Conservation (phyloP, 2,797 vertebrate species). For the Tapera naevia region DNA sequence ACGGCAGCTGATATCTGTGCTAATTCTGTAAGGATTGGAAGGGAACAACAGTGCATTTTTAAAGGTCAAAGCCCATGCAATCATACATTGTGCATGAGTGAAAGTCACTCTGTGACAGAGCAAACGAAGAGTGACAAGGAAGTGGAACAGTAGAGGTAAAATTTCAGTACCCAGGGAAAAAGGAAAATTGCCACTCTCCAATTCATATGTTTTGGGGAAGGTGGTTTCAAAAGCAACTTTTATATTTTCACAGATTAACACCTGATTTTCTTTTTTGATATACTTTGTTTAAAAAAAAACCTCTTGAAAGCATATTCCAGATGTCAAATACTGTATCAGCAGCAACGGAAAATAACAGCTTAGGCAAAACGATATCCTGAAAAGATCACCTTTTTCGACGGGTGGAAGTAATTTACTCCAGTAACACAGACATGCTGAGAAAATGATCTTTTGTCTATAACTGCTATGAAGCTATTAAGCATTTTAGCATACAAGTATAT, state of each 20-base stretch:
- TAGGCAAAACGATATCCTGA: conserved; percentile 4
- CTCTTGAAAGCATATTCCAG: conserved; percentile 9
- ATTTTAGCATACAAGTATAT: conserved; percentile 31
- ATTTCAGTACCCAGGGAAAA: background rate
- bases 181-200: background rate
- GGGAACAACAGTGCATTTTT: background rate
- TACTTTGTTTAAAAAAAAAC: conserved; percentile 30
- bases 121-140: conserved; percentile 41
- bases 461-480: conserved; percentile 57
- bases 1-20: background rate
- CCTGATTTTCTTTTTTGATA: background rate
- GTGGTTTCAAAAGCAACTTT: conserved; percentile 1
- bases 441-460: conserved; percentile 68
- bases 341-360: conserved; percentile 34
- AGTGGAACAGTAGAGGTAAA: background rate
- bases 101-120: conserved; percentile 44
- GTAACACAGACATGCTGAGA: conserved; percentile 57
- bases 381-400: conserved; percentile 46
- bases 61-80: conserved; percentile 68
- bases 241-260: background rate
- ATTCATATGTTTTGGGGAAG: background rate
- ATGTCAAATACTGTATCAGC: conserved; percentile 29
- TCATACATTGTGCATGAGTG: conserved; percentile 47
- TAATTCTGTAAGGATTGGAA: background rate
- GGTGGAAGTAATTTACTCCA: conserved; percentile 60